phyloP scores from a whole-genome alignment of 2,888 invertebrate genomes.

The Drosophila aldrichi region DNA sequence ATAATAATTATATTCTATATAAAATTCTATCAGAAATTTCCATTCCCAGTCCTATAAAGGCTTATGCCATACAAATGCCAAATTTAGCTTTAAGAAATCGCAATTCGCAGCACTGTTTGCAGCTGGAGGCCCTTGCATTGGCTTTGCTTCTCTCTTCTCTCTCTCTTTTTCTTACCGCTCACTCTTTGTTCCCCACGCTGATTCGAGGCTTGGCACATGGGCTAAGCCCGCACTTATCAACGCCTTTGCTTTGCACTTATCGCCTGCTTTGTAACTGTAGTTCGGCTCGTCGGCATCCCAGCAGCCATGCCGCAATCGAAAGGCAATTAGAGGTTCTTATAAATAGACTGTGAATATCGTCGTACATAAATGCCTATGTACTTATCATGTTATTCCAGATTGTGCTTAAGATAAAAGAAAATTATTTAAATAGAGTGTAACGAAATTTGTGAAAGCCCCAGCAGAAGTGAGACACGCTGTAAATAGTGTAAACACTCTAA shows the following conservation, averaged over 20 bases:
- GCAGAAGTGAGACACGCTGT: constrained; percentile 15
- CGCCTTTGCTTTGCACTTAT: constrained; percentile 42
- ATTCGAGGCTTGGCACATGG: constrained; percentile 25
- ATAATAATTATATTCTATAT: too few species aligned
- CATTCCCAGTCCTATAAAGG: not conserved
- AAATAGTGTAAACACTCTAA: constrained; percentile 21
- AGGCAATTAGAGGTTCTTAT: constrained; percentile 46
- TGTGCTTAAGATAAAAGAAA: constrained; percentile 16
- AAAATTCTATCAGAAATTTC: not conserved
- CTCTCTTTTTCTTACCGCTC: not conserved
- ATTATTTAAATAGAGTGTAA: constrained; percentile 26
- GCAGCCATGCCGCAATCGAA: constrained; percentile 34
- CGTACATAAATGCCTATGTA: constrained; percentile 23
- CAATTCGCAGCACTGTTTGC: not conserved
- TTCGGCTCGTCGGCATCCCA: constrained; percentile 27
- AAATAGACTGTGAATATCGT: constrained; percentile 43
- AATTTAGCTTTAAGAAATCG: not conserved
- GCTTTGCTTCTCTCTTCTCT: constrained; percentile 1
- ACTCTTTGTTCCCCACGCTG: not conserved
- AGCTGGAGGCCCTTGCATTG: constrained; percentile 14
- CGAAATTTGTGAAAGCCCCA: constrained; percentile 53
- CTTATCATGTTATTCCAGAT: constrained; percentile 16
- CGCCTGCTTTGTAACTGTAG: constrained; percentile 35
- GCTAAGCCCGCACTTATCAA: constrained; percentile 44
- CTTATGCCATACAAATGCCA: not conserved